A percentile compares a stretch with the other conserved stretches of the same genome.
phyloP scores from a whole-genome alignment of 2,888 invertebrate genomes.

The Spatulosminthurus flaviceps region DNA sequence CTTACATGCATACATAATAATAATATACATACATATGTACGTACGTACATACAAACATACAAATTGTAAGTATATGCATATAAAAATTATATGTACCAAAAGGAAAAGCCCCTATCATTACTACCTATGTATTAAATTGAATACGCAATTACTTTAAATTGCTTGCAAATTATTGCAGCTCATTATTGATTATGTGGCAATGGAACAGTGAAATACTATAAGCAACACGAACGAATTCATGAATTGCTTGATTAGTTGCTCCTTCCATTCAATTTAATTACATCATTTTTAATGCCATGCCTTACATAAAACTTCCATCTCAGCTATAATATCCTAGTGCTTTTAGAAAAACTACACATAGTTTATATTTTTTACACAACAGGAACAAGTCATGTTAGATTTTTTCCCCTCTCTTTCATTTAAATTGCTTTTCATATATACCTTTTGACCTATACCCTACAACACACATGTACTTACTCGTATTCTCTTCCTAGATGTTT shows the following conservation, averaged over 20 bases:
- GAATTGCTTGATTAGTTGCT: constrained; percentile 32
- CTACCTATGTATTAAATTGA: constrained; percentile 23
- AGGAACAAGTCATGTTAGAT: too few species aligned
- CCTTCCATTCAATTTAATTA: constrained; percentile 26
- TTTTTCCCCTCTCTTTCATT: too few species aligned
- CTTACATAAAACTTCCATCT: background rate
- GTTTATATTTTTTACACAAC: too few species aligned
- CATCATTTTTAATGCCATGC: background rate
- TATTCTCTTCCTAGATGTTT: too few species aligned
- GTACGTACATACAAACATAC: too few species aligned
- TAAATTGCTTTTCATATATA: too few species aligned
- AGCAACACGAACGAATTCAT: constrained; percentile 8
- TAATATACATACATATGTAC: too few species aligned
- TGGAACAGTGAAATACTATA: background rate
- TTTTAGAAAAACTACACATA: too few species aligned
- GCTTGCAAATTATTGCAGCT: constrained; percentile 24
- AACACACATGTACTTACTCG: too few species aligned
- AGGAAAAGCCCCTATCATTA: too few species aligned
- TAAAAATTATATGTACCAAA: background rate
- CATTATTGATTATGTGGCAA: constrained; percentile 40
- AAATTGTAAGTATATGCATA: too few species aligned
- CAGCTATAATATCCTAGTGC: background rate
- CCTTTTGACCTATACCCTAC: too few species aligned
- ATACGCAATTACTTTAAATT: constrained; percentile 37
- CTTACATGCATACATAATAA: background rate